Evolutionary conservation across 2,888 invertebrate genomes (phyloP).

Genomic region (Diachrysia chrysitis): DNA sequence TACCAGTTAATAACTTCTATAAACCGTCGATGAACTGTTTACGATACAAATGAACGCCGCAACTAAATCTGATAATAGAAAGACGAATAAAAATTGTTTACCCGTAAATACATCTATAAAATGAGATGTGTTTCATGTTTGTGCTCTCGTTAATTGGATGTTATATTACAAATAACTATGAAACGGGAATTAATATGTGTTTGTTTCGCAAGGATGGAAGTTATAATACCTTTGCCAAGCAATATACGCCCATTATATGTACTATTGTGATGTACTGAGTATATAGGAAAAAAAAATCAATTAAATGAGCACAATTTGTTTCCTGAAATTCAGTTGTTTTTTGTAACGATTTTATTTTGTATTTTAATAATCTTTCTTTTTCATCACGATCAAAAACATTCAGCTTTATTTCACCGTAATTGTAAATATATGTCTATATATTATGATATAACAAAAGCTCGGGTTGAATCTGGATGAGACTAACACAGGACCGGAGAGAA

Average conservation of each 20-base stretch:
- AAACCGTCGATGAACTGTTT: slow-evolving; percentile 63
- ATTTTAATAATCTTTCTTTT: too few relatives aligned
- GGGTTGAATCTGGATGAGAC: too few relatives aligned
- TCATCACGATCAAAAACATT: too few relatives aligned
- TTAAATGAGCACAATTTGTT: too few relatives aligned
- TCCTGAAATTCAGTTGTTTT: too few relatives aligned
- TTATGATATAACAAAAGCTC: too few relatives aligned
- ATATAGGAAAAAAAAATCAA: too few relatives aligned
- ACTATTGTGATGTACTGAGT: too few relatives aligned
- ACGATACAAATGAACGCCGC: slow-evolving; percentile 40
- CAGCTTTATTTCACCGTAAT: too few relatives aligned
- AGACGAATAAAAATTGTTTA: slow-evolving; percentile 58
- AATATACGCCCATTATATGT: neutral
- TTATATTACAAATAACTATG: slow-evolving; percentile 26
- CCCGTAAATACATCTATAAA: slow-evolving; percentile 43
- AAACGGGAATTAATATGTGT: neutral
- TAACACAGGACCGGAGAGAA: too few relatives aligned
- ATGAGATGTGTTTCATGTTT: slow-evolving; percentile 18
- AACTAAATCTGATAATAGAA: slow-evolving; percentile 49
- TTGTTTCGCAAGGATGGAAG: neutral
- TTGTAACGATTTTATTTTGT: too few relatives aligned
- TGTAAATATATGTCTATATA: too few relatives aligned
- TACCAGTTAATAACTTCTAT: slow-evolving; percentile 83
- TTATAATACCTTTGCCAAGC: neutral
- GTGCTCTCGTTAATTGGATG: slow-evolving; percentile 36